Percentiles rank a stretch among this genome's conserved stretches.
Conservation (phyloP, 2,797 vertebrate species). For the Micromesistius poutassou region DNA sequence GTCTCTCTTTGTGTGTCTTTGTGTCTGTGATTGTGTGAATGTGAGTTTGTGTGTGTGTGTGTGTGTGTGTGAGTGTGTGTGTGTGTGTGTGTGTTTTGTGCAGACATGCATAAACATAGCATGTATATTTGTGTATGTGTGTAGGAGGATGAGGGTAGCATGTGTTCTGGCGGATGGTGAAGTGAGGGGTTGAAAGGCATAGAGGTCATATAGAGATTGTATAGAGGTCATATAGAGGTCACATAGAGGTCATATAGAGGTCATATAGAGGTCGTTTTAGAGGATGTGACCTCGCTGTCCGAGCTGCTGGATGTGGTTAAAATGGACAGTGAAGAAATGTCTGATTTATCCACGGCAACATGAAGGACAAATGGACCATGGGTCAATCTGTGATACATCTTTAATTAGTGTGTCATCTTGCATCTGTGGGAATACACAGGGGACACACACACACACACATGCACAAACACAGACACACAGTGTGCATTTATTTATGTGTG, state of each 20-base stretch:
- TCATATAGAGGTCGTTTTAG: too few relatives aligned
- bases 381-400: conserved; percentile 27
- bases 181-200: too few relatives aligned
- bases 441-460: background rate
- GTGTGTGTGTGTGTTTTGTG: conserved; percentile 6
- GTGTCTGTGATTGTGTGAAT: conserved; percentile 5
- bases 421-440: conserved; percentile 37
- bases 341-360: conserved; percentile 1
- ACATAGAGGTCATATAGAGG: too few relatives aligned
- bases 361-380: conserved; percentile 4
- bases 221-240: too few relatives aligned
- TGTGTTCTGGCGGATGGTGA: too few relatives aligned
- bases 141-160: too few relatives aligned
- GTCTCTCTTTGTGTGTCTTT: background rate
- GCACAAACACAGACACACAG: conserved; percentile 11
- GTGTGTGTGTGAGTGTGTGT: conserved; percentile 10
- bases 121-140: too few relatives aligned
- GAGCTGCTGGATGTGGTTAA: too few relatives aligned
- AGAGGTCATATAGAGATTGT: too few relatives aligned
- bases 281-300: too few relatives aligned
- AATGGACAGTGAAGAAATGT: background rate
- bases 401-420: conserved; percentile 39
- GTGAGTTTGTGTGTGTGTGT: conserved; percentile 11
- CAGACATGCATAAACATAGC: background rate
- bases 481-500: background rate